A percentile compares a stretch with the other conserved stretches of the same genome.
Conservation (phyloP, 1,140 invertebrate genomes). For the Temnothorax curvispinosus region DNA sequence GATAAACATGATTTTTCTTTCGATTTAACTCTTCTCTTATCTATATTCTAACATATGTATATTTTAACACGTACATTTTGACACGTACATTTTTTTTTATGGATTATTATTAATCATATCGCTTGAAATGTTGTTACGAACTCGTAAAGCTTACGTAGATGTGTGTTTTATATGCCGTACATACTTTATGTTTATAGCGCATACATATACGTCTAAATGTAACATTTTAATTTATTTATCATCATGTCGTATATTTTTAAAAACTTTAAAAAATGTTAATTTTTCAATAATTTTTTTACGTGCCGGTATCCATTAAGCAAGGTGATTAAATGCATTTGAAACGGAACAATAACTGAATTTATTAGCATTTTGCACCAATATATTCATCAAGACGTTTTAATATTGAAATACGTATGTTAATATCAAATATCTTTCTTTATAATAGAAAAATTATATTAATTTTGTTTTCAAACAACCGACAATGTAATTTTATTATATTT, state of each 20-base stretch:
- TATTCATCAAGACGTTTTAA: not conserved
- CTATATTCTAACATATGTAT: not conserved
- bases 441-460: slow-evolving; percentile 14
- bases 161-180: not conserved
- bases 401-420: not conserved
- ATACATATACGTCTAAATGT: not conserved
- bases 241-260: not conserved
- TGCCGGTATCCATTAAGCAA: not conserved
- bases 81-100: not conserved
- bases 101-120: not conserved
- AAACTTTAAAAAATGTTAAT: not conserved
- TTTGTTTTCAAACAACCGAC: not conserved
- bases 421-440: not conserved
- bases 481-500: not conserved
- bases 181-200: not conserved
- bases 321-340: not conserved
- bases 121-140: not conserved
- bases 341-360: not conserved
- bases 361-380: not conserved
- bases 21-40: not conserved
- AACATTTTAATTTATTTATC: not conserved
- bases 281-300: not conserved
- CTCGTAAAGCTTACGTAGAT: not conserved
- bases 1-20: not conserved
- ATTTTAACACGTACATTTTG: not conserved